Evolutionary conservation across 2,797 vertebrate genomes (phyloP), one percentile per base, ranked within the genome.

Genomic region (Trachurus trachurus): DNA sequence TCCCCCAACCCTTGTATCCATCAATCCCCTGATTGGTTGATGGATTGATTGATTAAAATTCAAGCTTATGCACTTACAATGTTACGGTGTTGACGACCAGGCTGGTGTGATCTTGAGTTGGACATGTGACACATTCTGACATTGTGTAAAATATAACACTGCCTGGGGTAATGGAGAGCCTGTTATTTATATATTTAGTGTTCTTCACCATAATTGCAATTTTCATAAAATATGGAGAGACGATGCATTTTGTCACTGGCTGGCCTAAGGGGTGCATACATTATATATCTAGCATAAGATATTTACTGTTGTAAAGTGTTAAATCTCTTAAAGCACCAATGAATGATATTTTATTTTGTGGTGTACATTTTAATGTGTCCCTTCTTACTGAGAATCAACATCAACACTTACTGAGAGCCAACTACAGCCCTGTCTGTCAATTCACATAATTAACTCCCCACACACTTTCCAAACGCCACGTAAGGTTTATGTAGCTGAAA

Each of bases 201-300:
- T 22, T 34, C 40, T 75, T 77, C 45, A 6, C 47, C 42, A 42
- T 74, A 69, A 79, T 77, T 78, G 49, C 22, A 66, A 8, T 81
- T 71, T 83, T 74, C 16, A 67, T 76, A 61, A 79, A 76, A 81
- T 76, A 74, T 67, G 31, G 60, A 62, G 21, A 17, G 26, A 21
- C 5, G n/a, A 69, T 81, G 69, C 29, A 76, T 81, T 67, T 75
- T 57, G 70, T 82, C 50, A 63, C 31, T 19, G 37, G 22, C 42
- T 76, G 65, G 59, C 49, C 78, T 31, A 29, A 53, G 62, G 26
- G 31, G 3, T 17, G 7, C 21, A 42, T 76, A 45, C 13, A 80
- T 80, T 60, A 63, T 62, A 47, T 47, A 53, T 76, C 47, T 59
- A 26, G 12, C 16, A 9, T 37, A 44, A 53, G 58, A 49, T 74